Conservation (phyloP, 1,140 invertebrate genomes). For the Agrypnia vestita region DNA sequence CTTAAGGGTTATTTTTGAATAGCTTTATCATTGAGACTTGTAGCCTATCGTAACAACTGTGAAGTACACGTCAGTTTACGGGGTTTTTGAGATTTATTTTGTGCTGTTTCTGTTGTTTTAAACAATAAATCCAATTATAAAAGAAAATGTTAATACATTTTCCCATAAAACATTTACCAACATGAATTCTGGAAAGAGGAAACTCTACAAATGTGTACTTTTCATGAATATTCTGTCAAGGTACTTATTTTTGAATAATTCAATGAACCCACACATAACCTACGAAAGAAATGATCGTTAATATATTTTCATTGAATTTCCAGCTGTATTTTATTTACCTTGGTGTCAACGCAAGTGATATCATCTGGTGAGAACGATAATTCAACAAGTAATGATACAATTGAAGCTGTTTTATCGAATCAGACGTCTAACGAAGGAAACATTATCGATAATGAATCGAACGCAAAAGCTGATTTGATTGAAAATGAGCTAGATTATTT, state of each 20-base stretch:
- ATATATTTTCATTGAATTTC: slow-evolving; percentile 57
- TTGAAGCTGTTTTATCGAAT: slow-evolving; percentile 4
- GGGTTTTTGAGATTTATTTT: slow-evolving; percentile 40
- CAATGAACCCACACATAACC: slow-evolving; percentile 26
- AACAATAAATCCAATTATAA: slow-evolving; percentile 38
- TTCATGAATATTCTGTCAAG: slow-evolving; percentile 74
- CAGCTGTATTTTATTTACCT: slow-evolving; percentile 66
- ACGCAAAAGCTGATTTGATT: slow-evolving; percentile 36
- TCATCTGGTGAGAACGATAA: slow-evolving; percentile 15
- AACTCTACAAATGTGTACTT: slow-evolving; percentile 75
- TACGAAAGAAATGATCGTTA: not conserved
- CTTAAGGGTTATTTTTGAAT: too few relatives aligned
- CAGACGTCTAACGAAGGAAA: slow-evolving; percentile 9
- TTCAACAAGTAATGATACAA: slow-evolving; percentile 22
- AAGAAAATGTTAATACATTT: slow-evolving; percentile 51
- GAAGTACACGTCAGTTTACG: slow-evolving; percentile 59
- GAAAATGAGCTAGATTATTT: slow-evolving; percentile 36
- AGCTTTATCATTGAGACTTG: not conserved
- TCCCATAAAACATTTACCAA: slow-evolving; percentile 64
- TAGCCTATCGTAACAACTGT: slow-evolving; percentile 29
- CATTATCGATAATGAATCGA: slow-evolving; percentile 29
- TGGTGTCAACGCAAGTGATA: slow-evolving; percentile 58
- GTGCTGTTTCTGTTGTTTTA: slow-evolving; percentile 40
- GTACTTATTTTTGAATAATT: slow-evolving; percentile 62
- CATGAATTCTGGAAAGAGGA: slow-evolving; percentile 74